Conservation (phyloP, 2,113 vertebrate genomes). For the Heteronetta atricapilla region DNA sequence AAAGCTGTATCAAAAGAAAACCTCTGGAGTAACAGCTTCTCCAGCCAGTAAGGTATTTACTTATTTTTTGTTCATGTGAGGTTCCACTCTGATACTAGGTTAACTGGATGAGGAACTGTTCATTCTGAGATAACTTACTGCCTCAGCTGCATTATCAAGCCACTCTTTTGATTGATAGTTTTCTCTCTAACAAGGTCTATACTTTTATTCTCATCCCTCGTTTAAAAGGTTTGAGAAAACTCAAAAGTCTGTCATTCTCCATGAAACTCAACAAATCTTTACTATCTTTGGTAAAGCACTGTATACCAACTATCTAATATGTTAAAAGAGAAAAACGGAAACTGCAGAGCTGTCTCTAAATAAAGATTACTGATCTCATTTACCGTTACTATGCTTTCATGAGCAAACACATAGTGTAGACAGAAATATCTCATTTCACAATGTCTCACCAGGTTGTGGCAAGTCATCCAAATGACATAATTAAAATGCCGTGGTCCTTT, state of each 20-base stretch:
- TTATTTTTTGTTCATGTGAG: neutral
- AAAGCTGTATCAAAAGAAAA: neutral
- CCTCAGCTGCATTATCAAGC: neutral
- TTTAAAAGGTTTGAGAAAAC: conserved; percentile 6
- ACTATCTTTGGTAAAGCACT: neutral
- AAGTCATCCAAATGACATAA: neutral
- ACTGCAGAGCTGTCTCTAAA: neutral
- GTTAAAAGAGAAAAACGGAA: neutral
- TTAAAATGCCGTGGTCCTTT: neutral
- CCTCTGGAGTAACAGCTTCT: neutral
- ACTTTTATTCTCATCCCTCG: neutral
- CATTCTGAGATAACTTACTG: neutral
- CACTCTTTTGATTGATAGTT: neutral
- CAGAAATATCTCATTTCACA: neutral
- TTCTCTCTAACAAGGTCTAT: neutral
- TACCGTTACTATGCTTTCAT: neutral
- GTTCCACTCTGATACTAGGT: neutral
- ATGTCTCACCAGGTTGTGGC: neutral
- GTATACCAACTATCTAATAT: neutral
- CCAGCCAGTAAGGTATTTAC: too few species aligned
- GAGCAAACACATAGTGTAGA: neutral
- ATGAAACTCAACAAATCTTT: conserved; percentile 3
- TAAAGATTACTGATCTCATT: neutral
- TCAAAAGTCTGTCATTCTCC: neutral
- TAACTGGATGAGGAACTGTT: conserved; percentile 5